These are phyloP conservation scores for Oegoconia quadripuncta DNA, from an alignment of 2,888 invertebrate genomes.

Conservation along the genomic window DNA sequence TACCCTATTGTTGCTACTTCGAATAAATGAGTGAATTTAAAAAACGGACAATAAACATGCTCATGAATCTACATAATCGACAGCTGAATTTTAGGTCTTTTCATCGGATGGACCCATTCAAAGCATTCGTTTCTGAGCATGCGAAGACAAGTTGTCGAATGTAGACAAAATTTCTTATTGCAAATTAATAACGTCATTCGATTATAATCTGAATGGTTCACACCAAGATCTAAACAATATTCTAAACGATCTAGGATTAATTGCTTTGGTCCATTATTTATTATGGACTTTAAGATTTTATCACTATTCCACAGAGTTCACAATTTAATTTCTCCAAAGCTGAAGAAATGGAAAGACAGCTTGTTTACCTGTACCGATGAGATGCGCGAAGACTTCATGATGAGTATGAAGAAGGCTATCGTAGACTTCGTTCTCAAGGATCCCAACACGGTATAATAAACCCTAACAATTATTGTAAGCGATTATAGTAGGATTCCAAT, in stretches of 20 bases:
- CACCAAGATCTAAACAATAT: no score
- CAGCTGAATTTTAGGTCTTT: no score
- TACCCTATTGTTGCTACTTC: no score
- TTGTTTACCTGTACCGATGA: constrained; percentile 84
- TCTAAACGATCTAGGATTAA: constrained; percentile 1
- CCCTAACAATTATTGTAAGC: background rate
- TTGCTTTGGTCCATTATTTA: background rate
- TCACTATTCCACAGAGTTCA: constrained; percentile 71
- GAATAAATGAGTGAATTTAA: no score
- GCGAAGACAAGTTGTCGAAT: no score
- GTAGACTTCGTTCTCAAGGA: constrained; percentile 95
- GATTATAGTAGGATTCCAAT: no score
- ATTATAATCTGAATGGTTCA: no score
- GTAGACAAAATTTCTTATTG: no score
- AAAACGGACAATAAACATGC: no score
- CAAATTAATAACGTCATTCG: no score
- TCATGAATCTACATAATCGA: no score
- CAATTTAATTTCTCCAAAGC: constrained; percentile 79
- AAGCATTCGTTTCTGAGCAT: background rate
- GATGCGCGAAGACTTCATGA: constrained; percentile 90
- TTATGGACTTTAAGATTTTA: background rate
- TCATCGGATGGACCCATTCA: no score
- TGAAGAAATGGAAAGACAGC: constrained; percentile 81
- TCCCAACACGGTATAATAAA: constrained; percentile 71
- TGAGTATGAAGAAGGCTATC: constrained; percentile 93